A percentile compares a stretch with the other conserved stretches of the same genome.
phyloP scores from a whole-genome alignment of 2,113 vertebrate species.

The Tragulus kanchil region DNA sequence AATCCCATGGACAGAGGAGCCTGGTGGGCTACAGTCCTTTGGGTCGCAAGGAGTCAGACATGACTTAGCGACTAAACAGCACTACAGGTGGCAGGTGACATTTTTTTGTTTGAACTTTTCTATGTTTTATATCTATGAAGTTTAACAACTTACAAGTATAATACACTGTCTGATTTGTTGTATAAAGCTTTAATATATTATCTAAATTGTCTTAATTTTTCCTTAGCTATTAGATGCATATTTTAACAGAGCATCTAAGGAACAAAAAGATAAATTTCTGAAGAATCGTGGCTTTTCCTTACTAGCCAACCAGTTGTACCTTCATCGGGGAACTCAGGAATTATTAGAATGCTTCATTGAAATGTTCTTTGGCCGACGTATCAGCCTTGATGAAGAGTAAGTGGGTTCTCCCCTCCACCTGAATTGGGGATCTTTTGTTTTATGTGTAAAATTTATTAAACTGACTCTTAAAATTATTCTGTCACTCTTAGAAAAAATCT shows the following conservation, averaged over 20 bases:
- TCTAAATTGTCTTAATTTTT: slow-evolving; percentile 77
- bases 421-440: neutral
- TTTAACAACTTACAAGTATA: neutral
- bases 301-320: slow-evolving; percentile 97
- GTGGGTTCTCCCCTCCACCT: slow-evolving; percentile 71
- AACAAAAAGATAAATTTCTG: slow-evolving; percentile 98
- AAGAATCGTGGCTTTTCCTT: slow-evolving; percentile 98
- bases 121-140: neutral
- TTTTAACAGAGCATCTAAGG: slow-evolving; percentile 96
- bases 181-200: slow-evolving; percentile 25
- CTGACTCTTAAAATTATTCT: slow-evolving; percentile 53
- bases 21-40: too few relatives aligned
- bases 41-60: too few relatives aligned
- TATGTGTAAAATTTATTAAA: slow-evolving; percentile 39
- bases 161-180: slow-evolving; percentile 5
- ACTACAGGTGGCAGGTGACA: neutral
- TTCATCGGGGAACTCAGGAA: slow-evolving; percentile 95
- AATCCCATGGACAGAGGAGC: too few relatives aligned
- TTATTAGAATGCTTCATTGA: slow-evolving; percentile 95
- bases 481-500: slow-evolving; percentile 32
- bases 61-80: too few relatives aligned
- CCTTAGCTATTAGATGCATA: slow-evolving; percentile 96
- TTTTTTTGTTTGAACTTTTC: neutral
- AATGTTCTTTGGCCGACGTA: slow-evolving; percentile 94
- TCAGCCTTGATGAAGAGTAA: slow-evolving; percentile 97